Evolutionary conservation across 1,140 invertebrate genomes (phyloP).

Genomic region (Hylaeus volcanicus): DNA sequence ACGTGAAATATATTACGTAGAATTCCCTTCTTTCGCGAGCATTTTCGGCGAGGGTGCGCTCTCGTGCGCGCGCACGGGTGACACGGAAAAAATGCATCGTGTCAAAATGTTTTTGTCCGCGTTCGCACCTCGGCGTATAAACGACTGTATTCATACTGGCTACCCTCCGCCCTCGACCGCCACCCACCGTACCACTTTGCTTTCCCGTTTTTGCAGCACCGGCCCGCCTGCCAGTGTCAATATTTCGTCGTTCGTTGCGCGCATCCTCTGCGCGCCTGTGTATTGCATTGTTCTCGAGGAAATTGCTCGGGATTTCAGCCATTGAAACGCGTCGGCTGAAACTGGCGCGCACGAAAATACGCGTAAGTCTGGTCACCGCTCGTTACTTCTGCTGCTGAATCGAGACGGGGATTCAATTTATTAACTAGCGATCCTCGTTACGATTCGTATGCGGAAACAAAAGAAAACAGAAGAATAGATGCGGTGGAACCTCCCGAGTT

Average conservation of each 20-base stretch:
- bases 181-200: background rate
- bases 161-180: background rate
- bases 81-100: constrained; percentile 52
- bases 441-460: no score
- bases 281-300: constrained; percentile 53
- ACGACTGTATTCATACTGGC: constrained; percentile 51
- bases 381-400: no score
- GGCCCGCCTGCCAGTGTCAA: constrained; percentile 45
- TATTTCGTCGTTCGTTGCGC: constrained; percentile 54
- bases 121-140: constrained; percentile 38
- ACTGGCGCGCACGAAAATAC: no score
- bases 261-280: background rate
- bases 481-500: no score
- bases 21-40: constrained; percentile 50
- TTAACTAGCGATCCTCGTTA: no score
- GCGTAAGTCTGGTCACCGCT: no score
- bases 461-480: no score
- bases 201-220: background rate
- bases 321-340: background rate
- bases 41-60: constrained; percentile 1
- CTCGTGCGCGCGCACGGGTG: constrained; percentile 10
- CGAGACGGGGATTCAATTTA: no score
- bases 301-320: constrained; percentile 58
- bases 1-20: constrained; percentile 41
- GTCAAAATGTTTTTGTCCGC: constrained; percentile 43